Base-by-base conservation (phyloP, 2,113 vertebrate species). In the Cynoglossus semilaevis region DNA sequence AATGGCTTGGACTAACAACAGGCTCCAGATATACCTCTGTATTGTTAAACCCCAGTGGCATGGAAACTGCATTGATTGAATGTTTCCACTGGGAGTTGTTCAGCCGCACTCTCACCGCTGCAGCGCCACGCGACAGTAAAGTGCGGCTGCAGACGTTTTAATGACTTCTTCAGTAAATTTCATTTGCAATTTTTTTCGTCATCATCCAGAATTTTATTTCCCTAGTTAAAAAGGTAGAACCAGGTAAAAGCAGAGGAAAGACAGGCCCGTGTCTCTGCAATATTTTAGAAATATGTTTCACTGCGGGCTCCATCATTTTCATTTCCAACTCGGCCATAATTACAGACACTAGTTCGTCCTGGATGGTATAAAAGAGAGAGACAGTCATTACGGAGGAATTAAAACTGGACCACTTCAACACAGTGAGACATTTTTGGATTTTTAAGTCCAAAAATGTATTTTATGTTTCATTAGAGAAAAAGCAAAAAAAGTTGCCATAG, bases 1-100 rank as follows among this genome's bases (percentile, higher is more conserved):
- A 62, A 13, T 17, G 65, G 19, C 36, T 46, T 36, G 54, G 71
- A 35, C 36, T 69, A 64, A 77, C 10, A 59, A 63, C 61, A 58
- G 58, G 51, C 54, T 40, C 49, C 56, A 63, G 51, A 63, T 37
- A 66, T 29, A 53, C 18, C 45, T 38, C 10, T 29, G 1, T 54
- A 41, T 17, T 57, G 45, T 45, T 49, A 45, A 15, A 41, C 41
- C 19, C 34, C 38, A 19, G 42, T 45, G 55, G 47, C 35, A 63
- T 34, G 15, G 10, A 15, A 41, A 47, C 51, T 15, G 15, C 45
- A 12, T 58, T 55, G 44, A 51, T 29, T 60, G 49, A 55, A 65
- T 60, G 52, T 47, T 48, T 34, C 17, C 36, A 41, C 38, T 50
- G 8, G 19, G 51, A 49, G 11, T 9, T 37, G 53, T 49, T 51